Percentiles rank a stretch among this genome's conserved stretches.
Conservation (phyloP, 2,888 invertebrate genomes). For the Synergus itoensis region DNA sequence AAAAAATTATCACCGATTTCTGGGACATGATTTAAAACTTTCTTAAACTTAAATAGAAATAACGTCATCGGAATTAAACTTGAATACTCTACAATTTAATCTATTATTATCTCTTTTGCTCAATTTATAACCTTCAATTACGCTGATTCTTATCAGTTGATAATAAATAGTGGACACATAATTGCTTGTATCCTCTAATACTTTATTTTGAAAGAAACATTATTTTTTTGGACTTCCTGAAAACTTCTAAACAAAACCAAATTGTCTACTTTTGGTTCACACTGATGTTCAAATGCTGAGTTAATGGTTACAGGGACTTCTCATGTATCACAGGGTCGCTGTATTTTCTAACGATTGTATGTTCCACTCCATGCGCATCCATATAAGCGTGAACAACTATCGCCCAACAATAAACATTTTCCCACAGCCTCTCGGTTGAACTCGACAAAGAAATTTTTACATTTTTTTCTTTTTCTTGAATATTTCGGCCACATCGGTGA, state of each 20-base stretch:
- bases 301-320: constrained; percentile 20
- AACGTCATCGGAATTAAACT: neutral
- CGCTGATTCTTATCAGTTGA: neutral
- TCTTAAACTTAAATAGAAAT: neutral
- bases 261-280: constrained; percentile 42
- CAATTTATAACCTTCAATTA: neutral
- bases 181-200: neutral
- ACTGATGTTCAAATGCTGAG: neutral
- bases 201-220: neutral
- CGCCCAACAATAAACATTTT: constrained; percentile 41
- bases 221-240: neutral
- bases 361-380: constrained; percentile 38
- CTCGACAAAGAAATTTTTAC: constrained; percentile 14
- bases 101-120: neutral
- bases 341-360: constrained; percentile 24
- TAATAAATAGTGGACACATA: neutral
- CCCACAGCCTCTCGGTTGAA: constrained; percentile 39
- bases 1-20: neutral
- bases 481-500: neutral
- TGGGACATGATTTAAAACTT: neutral
- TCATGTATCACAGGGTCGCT: constrained; percentile 30
- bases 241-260: neutral
- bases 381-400: constrained; percentile 38
- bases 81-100: neutral
- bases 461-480: neutral